These are phyloP conservation scores for Rutpela maculata DNA, from an alignment of 2,888 invertebrate species.

Conservation along the genomic window DNA sequence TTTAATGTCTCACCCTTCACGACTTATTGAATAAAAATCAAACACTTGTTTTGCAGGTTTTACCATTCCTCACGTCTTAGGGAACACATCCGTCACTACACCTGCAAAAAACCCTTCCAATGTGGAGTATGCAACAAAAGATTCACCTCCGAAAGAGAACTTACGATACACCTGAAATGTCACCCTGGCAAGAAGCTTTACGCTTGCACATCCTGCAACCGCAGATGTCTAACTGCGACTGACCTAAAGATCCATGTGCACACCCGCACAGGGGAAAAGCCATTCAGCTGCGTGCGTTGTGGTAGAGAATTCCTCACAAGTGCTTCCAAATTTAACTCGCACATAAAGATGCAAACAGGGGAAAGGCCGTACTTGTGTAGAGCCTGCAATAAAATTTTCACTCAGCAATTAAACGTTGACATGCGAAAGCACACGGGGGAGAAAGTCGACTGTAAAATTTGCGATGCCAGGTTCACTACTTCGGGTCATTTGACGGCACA, in stretches of 20 bases:
- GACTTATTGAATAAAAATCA: not conserved
- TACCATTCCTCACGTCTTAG: conserved; percentile 71
- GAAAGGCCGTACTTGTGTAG: conserved; percentile 78
- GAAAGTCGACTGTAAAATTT: conserved; percentile 70
- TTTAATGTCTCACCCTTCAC: not conserved
- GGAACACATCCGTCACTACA: conserved; percentile 70
- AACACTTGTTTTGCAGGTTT: conserved; percentile 57
- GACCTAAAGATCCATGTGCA: conserved; percentile 76
- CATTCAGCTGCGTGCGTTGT: conserved; percentile 68
- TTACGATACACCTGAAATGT: conserved; percentile 75
- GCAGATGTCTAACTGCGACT: conserved; percentile 75
- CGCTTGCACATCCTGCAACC: conserved; percentile 75
- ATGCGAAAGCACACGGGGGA: conserved; percentile 79
- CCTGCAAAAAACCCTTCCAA: conserved; percentile 71
- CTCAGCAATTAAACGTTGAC: conserved; percentile 78
- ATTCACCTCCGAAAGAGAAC: conserved; percentile 70
- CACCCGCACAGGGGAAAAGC: conserved; percentile 71
- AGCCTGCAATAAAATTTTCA: conserved; percentile 78
- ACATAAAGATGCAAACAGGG: conserved; percentile 79
- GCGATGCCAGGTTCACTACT: conserved; percentile 69
- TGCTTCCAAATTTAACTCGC: conserved; percentile 78
- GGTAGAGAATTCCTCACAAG: conserved; percentile 78
- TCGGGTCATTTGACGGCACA: conserved; percentile 71
- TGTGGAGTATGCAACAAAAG: conserved; percentile 70
- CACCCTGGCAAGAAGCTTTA: conserved; percentile 77